These are phyloP conservation scores for Desmophyllum pertusum DNA, from an alignment of 92 coral and sea anemone genomes.

Conservation along the genomic window DNA sequence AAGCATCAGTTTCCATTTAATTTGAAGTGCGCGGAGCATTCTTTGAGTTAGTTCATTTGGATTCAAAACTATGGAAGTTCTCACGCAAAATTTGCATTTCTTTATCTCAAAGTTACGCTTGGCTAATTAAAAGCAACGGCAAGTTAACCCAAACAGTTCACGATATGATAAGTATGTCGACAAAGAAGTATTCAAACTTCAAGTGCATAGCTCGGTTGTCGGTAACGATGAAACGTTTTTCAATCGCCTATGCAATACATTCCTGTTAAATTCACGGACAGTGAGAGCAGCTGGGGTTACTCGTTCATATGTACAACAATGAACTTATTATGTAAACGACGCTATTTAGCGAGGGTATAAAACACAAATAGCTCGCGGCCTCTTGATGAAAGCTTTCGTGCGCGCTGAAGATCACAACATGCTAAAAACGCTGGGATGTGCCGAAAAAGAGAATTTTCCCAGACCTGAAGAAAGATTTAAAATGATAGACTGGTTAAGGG, in stretches of 20 bases:
- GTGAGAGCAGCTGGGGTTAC: constrained; percentile 2
- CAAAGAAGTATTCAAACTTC: not conserved
- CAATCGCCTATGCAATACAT: not conserved
- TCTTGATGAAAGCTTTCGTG: not conserved
- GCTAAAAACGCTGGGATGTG: not conserved
- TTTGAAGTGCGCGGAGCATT: not conserved
- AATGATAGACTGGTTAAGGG: not conserved
- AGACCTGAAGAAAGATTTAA: not conserved
- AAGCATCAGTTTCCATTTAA: not conserved
- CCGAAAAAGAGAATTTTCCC: not conserved
- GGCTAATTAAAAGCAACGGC: not conserved
- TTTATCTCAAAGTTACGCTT: constrained; percentile 22
- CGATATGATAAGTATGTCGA: not conserved
- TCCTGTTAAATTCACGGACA: no score
- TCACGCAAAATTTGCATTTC: constrained; percentile 50
- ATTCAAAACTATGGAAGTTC: constrained; percentile 39
- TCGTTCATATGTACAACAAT: constrained; percentile 1
- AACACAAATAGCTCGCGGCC: not conserved
- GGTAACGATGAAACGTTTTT: not conserved
- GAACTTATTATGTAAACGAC: constrained; percentile 9
- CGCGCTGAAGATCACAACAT: not conserved
- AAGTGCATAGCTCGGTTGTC: not conserved
- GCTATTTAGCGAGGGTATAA: not conserved
- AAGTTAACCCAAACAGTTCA: constrained; percentile 2
- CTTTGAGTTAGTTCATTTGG: not conserved